Base-by-base conservation (phyloP, 1,140 invertebrate genomes). In the Diabrotica undecimpunctata region DNA sequence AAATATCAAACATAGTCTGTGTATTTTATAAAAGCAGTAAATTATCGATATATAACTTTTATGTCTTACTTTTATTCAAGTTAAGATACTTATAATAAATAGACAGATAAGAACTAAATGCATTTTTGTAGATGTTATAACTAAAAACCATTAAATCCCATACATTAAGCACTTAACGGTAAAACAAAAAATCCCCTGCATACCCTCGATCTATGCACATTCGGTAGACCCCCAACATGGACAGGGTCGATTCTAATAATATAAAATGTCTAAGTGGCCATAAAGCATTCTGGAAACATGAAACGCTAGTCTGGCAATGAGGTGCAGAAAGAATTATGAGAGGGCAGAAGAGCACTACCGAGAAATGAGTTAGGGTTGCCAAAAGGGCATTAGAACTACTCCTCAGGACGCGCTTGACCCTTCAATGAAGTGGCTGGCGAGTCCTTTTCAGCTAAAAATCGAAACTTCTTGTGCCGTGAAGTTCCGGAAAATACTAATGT, bases 331-430 rank as follows among this genome's bases (percentile, higher is more conserved):
- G 55, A 57, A 57, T 57, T 57, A 57, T 57, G 55, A 57, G 55
- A 37, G 55, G 55, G 12, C 55, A 57, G 25, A 36, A 57, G 36
- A 36, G 55, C 55, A 57, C 55, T 57, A 57, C 35, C 25, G 36
- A 57, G 55, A 57, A 37, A 57, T 57, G 55, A 57, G 55, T 57
- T 37, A 41, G 55, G 55, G 36, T 57, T 57, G 55, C 12, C 25
- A 38, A 37, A n/a, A 57, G 41, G 41, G 41, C n/a, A 46, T 46
- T 46, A 37, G 25, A 57, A 37, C 10, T 25, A 35, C n/a, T 57
- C 36, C 55, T 5, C 25, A 57, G 35, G 55, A 57, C 55, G 37
- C 38, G 55, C 55, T 57, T 57, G 55, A 57, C 55, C 37, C 55
- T 37, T 57, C 36, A 13, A 57, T 57, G 25, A 57, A 57, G 55